Percentiles rank a stretch among this genome's conserved stretches.
These are phyloP conservation scores for Oryctes rhinoceros DNA, from an alignment of 1,140 invertebrate species.

Conservation along the genomic window DNA sequence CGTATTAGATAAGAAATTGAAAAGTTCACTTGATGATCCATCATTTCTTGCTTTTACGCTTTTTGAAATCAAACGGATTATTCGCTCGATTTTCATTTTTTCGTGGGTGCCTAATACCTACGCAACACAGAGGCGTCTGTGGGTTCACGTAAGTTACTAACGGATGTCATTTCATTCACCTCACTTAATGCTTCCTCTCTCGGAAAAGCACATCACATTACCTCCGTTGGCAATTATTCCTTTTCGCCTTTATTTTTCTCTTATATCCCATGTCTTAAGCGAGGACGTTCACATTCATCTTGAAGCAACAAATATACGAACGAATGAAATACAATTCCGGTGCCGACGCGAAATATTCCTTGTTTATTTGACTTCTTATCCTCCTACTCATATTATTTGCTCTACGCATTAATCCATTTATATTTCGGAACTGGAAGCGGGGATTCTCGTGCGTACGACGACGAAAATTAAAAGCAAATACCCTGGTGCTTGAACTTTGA, in stretches of 20 bases:
- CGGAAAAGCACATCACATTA: not conserved
- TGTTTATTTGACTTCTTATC: conserved; percentile 11
- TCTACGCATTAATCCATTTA: not conserved
- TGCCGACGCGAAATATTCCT: not conserved
- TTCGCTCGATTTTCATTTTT: too few relatives aligned
- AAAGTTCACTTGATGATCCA: too few relatives aligned
- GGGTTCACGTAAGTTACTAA: too few relatives aligned
- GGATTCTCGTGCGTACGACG: not conserved
- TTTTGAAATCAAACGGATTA: too few relatives aligned
- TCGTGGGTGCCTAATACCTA: too few relatives aligned
- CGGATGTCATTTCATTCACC: too few relatives aligned
- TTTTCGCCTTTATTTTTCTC: too few relatives aligned
- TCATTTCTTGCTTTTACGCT: too few relatives aligned
- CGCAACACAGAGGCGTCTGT: too few relatives aligned
- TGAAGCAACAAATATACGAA: not conserved
- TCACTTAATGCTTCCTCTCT: too few relatives aligned
- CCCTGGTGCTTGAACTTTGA: not conserved
- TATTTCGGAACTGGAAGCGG: not conserved
- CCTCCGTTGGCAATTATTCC: not conserved
- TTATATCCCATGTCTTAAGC: not conserved
- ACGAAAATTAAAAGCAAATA: conserved; percentile 32
- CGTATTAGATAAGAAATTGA: too few relatives aligned
- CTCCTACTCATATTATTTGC: conserved; percentile 9
- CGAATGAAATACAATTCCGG: not conserved
- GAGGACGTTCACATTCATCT: not conserved